phyloP scores from a whole-genome alignment of 1,140 invertebrate species.

The Ceratina japonica region DNA sequence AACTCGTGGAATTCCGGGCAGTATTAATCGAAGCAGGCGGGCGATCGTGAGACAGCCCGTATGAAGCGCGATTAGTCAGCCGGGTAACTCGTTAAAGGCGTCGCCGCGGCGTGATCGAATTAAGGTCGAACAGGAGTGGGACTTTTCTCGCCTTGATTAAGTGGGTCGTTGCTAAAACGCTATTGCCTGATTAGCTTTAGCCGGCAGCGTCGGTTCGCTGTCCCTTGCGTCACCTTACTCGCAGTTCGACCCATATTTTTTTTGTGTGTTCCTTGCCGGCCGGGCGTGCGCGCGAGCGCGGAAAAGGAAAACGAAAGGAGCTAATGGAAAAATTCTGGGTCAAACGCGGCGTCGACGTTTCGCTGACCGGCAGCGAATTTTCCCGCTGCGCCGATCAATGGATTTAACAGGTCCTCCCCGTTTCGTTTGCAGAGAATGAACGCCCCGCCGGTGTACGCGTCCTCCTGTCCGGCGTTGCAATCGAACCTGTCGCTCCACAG shows the following conservation, averaged over 20 bases:
- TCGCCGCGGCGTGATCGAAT: constrained; percentile 49
- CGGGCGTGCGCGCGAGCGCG: background rate
- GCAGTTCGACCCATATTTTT: constrained; percentile 11
- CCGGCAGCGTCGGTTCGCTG: background rate
- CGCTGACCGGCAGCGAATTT: constrained; percentile 39
- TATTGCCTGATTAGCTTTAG: constrained; percentile 55
- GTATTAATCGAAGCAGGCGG: no score
- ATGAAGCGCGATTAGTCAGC: constrained; percentile 45
- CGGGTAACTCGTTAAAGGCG: constrained; percentile 46
- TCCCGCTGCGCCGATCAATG: background rate
- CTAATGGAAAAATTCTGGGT: no score
- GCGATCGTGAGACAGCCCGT: background rate
- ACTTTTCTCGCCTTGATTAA: constrained; percentile 59
- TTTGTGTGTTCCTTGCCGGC: background rate
- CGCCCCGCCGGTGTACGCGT: constrained; percentile 66
- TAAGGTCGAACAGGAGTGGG: constrained; percentile 52
- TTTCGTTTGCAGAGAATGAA: constrained; percentile 65
- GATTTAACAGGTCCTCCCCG: background rate
- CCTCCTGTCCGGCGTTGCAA: constrained; percentile 71
- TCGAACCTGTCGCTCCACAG: constrained; percentile 72
- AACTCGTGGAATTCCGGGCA: constrained; percentile 22
- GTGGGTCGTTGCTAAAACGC: constrained; percentile 47
- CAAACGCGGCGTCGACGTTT: no score
- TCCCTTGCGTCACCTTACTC: constrained; percentile 48
- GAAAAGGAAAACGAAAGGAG: no score